These are phyloP conservation scores for Meda fulgida DNA, from an alignment of 2,797 vertebrate genomes.

Conservation along the genomic window DNA sequence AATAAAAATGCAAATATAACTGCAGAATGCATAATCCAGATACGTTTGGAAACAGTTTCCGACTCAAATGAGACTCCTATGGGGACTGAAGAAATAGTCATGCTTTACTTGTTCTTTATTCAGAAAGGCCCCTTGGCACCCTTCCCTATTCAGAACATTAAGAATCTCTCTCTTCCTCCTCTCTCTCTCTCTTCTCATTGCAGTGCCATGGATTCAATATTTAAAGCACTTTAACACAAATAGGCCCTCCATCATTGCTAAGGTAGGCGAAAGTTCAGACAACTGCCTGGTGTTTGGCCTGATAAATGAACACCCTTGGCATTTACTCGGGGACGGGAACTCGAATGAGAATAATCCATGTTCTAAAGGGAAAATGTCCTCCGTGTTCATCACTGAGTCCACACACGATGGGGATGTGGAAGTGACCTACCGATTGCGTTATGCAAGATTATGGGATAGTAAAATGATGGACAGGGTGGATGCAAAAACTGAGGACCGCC, in stretches of 20 bases:
- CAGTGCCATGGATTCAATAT: constrained; percentile 26
- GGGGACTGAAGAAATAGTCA: constrained; percentile 8
- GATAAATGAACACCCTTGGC: constrained; percentile 38
- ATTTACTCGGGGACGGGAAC: not conserved
- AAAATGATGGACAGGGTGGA: not conserved
- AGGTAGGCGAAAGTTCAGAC: constrained; percentile 41
- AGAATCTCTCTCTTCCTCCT: not conserved
- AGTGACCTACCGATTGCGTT: not conserved
- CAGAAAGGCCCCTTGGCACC: constrained; percentile 30
- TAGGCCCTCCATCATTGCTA: constrained; percentile 30
- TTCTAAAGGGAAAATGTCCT: constrained; percentile 17
- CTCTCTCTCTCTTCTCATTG: not conserved
- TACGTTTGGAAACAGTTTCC: constrained; percentile 8
- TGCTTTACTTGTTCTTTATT: constrained; percentile 35
- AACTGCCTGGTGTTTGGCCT: constrained; percentile 44
- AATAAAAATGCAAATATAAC: constrained; percentile 17
- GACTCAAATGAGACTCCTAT: constrained; percentile 12
- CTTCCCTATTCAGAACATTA: constrained; percentile 32
- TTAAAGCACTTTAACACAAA: constrained; percentile 45
- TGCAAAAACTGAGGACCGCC: not conserved
- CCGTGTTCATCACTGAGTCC: not conserved
- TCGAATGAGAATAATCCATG: constrained; percentile 9
- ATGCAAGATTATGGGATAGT: constrained; percentile 25
- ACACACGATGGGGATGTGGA: not conserved
- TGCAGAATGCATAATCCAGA: constrained; percentile 4